Percentiles rank a stretch among this genome's conserved stretches.
Conservation (phyloP, 2,888 invertebrate genomes). For the Eucera pruinosa region DNA sequence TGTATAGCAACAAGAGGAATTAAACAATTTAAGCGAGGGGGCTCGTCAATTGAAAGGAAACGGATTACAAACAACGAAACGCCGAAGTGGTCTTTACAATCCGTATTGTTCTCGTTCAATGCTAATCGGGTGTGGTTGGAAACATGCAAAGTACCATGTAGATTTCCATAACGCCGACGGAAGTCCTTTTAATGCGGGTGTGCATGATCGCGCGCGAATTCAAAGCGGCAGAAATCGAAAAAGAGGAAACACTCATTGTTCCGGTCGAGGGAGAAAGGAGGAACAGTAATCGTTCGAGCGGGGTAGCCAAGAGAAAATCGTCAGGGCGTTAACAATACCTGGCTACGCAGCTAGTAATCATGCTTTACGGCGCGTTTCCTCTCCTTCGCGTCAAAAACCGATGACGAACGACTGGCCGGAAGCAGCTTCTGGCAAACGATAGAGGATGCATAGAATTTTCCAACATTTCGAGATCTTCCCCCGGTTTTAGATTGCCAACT, state of each 20-base stretch:
- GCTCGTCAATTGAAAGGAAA: conserved; percentile 15
- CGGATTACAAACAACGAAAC: conserved; percentile 19
- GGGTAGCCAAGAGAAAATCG: conserved; percentile 52
- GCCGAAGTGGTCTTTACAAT: conserved; percentile 15
- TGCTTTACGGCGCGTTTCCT: conserved; percentile 47
- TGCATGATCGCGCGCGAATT: conserved; percentile 20
- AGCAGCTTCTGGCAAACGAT: background rate
- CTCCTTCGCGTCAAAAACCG: background rate
- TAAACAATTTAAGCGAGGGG: conserved; percentile 10
- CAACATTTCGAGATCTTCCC: too few species aligned
- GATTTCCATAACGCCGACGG: conserved; percentile 48
- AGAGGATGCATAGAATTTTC: background rate
- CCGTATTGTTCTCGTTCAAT: conserved; percentile 50
- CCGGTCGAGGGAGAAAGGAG: conserved; percentile 37
- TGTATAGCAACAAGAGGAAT: background rate
- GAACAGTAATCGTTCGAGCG: conserved; percentile 41
- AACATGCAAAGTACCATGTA: conserved; percentile 14
- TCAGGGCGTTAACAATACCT: conserved; percentile 42
- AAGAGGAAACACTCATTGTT: conserved; percentile 40
- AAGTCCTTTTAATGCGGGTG: conserved; percentile 30
- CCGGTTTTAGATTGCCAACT: too few species aligned
- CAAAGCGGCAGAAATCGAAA: conserved; percentile 50
- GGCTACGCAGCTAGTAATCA: conserved; percentile 24
- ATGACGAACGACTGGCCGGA: background rate
- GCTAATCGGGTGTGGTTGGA: conserved; percentile 47